Percentiles rank a stretch among this genome's conserved stretches.
Evolutionary conservation across 2,113 vertebrate species (phyloP).

Genomic region (Cynocephalus volans): DNA sequence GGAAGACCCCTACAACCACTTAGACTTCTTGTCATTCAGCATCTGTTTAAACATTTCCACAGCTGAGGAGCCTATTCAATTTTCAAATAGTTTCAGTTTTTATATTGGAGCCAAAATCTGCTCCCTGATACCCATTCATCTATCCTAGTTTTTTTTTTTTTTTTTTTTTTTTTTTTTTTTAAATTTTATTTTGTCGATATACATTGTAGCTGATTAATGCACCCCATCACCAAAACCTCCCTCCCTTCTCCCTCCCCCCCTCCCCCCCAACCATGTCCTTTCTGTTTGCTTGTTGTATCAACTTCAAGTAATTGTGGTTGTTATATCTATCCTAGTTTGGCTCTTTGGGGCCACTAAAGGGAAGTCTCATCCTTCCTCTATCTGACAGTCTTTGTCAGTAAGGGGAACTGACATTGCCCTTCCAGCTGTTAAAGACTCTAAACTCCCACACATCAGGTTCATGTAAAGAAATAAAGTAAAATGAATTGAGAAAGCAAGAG

Average conservation of each 20-base stretch:
- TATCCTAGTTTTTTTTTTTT: slow-evolving; percentile 5
- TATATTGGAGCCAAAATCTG: slow-evolving; percentile 33
- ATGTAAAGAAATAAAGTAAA: slow-evolving; percentile 5
- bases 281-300: too few relatives aligned
- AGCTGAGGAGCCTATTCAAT: not conserved
- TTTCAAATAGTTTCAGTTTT: slow-evolving; percentile 39
- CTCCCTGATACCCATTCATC: not conserved
- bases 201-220: too few relatives aligned
- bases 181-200: too few relatives aligned
- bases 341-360: slow-evolving; percentile 3
- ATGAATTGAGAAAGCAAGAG: not conserved
- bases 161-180: too few relatives aligned
- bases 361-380: slow-evolving; percentile 57
- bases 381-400: slow-evolving; percentile 34
- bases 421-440: slow-evolving; percentile 1
- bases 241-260: too few relatives aligned
- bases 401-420: not conserved
- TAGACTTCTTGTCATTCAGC: not conserved
- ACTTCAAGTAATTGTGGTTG: too few relatives aligned
- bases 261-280: too few relatives aligned
- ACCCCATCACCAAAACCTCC: too few relatives aligned
- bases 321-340: not conserved
- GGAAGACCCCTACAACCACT: slow-evolving; percentile 5
- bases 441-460: not conserved
- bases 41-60: slow-evolving; percentile 56